Percentiles rank a stretch among this genome's conserved stretches.
These are phyloP conservation scores for Malaclemys terrapin DNA, from an alignment of 2,113 vertebrate species.

Conservation along the genomic window DNA sequence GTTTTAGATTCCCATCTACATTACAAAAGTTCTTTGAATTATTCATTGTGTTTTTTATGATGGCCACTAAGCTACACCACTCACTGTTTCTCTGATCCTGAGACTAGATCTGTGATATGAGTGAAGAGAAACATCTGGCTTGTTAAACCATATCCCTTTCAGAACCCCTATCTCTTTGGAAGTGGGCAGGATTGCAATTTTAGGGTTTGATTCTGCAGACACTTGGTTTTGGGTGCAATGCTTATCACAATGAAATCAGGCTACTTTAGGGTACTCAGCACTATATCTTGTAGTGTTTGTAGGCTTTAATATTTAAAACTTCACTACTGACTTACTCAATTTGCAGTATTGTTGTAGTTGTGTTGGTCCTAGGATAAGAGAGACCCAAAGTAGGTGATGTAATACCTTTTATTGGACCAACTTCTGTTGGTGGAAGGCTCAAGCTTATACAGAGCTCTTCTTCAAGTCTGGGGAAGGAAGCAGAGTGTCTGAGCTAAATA, in stretches of 20 bases:
- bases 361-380: background rate
- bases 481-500: background rate
- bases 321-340: background rate
- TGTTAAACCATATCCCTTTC: constrained; percentile 8
- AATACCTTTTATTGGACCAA: background rate
- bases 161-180: background rate
- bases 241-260: background rate
- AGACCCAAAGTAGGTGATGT: background rate
- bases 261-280: background rate
- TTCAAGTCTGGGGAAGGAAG: background rate
- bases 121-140: constrained; percentile 54
- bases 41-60: background rate
- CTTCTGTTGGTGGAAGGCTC: background rate
- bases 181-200: background rate
- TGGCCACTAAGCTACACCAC: background rate
- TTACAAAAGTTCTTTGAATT: constrained; percentile 3
- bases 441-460: background rate
- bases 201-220: background rate
- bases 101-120: background rate
- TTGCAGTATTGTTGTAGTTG: background rate
- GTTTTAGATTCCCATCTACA: background rate
- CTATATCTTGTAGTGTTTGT: background rate
- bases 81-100: background rate
- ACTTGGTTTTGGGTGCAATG: background rate
- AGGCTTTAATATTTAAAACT: background rate